Conservation (phyloP, 2,797 vertebrate genomes). For the Acanthopagrus latus region DNA sequence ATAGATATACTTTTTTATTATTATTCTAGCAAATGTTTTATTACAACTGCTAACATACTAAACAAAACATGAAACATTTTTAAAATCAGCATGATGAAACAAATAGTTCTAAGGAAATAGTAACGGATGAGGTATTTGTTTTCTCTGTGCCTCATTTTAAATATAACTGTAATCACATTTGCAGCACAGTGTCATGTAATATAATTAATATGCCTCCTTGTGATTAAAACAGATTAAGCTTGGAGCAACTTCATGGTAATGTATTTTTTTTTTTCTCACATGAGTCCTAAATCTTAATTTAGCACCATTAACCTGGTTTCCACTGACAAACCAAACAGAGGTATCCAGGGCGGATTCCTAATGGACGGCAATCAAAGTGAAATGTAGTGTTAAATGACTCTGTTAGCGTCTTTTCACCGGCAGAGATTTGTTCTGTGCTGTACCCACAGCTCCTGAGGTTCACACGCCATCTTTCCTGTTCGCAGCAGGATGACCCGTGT, state of each 20-base stretch:
- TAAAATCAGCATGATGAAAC: not conserved
- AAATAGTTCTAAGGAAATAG: not conserved
- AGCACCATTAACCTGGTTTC: conserved; percentile 35
- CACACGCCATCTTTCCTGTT: not conserved
- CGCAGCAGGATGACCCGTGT: not conserved
- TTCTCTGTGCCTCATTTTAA: not conserved
- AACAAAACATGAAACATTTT: not conserved
- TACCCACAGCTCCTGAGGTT: not conserved
- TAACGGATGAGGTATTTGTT: not conserved
- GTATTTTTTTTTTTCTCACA: not conserved
- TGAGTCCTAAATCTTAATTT: conserved; percentile 14
- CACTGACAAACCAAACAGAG: not conserved
- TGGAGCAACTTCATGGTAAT: conserved; percentile 18
- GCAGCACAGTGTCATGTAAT: not conserved
- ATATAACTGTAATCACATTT: conserved; percentile 12
- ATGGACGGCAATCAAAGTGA: conserved; percentile 34
- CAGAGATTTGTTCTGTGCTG: not conserved
- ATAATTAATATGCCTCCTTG: conserved; percentile 11
- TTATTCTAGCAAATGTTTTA: not conserved
- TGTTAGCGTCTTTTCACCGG: not conserved
- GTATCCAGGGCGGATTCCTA: conserved; percentile 16
- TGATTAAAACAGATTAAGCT: conserved; percentile 28
- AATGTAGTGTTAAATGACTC: conserved; percentile 36
- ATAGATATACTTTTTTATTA: too few species aligned
- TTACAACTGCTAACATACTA: not conserved